Evolutionary conservation across 2,113 vertebrate genomes (phyloP), one percentile per base, ranked within the genome.

Genomic region (Girardinichthys multiradiatus): DNA sequence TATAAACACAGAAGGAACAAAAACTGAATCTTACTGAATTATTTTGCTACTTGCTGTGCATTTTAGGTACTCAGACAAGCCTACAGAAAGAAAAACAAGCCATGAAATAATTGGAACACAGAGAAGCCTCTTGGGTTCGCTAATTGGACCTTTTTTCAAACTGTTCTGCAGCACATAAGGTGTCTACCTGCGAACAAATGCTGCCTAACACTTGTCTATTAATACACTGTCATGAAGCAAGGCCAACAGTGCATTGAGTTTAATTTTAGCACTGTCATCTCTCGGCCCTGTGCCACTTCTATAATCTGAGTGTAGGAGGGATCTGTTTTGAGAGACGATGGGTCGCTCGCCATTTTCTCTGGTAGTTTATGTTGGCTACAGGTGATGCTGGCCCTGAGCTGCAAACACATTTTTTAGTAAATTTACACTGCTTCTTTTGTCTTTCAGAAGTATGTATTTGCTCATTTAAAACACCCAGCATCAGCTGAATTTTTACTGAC

Each of bases 201-300:
- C 77, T 72, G 82, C 80, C 78, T 86, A 86, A 87, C 82, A 87
- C 82, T 79, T 78, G 83, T 88, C 92, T 92, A 92, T 89, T 90
- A 91, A 91, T 93, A 93, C 86, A 87, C 76, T 78, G 71, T 84
- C 81, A 88, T 84, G 82, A 27, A 77, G 76, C 70, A 39, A 81
- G 74, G 77, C 78, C 77, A 83, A 80, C 84, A 59, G 85, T 29
- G 79, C 86, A 79, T 70, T 17, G 27, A 10, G 84, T 89, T 91
- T 92, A 89, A 93, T 89, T 92, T 92, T 90, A 93, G 92, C 89
- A 65, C 83, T 64, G 87, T 91, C 87, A 92, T 88, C 81, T 87
- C 87, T 84, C 80, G 74, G 84, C 86, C 84, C 69, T 14, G 67
- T 77, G 85, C 88, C 89, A 83, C 82, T 71, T 81, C 86, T 72